Evolutionary conservation across 2,113 vertebrate genomes (phyloP).

Genomic region (Otocyon megalotis): DNA sequence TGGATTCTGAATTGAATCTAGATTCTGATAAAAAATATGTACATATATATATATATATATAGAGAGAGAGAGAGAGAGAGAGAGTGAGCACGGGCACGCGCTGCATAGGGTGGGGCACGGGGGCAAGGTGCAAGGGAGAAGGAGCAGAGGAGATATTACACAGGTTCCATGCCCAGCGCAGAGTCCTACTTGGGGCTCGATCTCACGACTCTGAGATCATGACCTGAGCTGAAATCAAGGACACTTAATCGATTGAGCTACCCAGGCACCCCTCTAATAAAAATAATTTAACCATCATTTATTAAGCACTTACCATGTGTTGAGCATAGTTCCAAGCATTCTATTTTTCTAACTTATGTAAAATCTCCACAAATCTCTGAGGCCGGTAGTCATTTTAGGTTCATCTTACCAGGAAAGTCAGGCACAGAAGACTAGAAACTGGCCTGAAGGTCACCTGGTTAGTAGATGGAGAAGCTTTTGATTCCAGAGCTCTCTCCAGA

Average conservation of each 20-base stretch:
- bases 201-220: neutral
- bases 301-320: neutral
- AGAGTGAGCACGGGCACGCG: neutral
- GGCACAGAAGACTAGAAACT: neutral
- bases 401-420: neutral
- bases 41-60: neutral
- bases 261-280: neutral
- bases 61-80: neutral
- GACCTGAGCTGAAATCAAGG: neutral
- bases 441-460: neutral
- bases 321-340: conserved; percentile 5
- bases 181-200: neutral
- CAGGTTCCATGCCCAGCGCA: neutral
- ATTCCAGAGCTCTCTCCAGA: neutral
- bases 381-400: neutral
- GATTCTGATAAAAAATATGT: neutral
- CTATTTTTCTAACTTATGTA: conserved; percentile 30
- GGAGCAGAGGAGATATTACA: neutral
- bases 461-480: neutral
- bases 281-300: neutral
- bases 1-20: neutral
- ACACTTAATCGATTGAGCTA: neutral
- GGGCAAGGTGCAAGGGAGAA: too few species aligned
- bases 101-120: neutral
- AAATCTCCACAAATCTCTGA: neutral